Base-by-base conservation (phyloP, 2,888 invertebrate genomes). In the Hirtodrosophila alboralis region DNA sequence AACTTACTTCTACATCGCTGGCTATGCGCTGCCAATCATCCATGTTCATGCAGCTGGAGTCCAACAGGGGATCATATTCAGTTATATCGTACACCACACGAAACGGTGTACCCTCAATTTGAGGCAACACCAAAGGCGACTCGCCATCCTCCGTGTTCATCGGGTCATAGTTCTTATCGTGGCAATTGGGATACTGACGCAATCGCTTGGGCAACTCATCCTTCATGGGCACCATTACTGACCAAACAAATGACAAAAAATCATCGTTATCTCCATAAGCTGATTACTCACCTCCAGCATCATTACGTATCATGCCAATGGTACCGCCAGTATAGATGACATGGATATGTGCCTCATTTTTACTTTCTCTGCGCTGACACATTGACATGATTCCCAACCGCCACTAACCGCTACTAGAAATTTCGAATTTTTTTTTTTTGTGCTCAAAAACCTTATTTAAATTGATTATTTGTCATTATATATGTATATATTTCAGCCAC, bases 251-350 rank as follows among this genome's bases (percentile, higher is more conserved):
- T 5, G 9, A 3, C 6, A 16, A 7, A 1, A 4, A 36, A 8
- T 26, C 16, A 4, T 4, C 0, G 1, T 8, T 12, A 7, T 8
- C 4, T 3, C 7, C 26, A 7, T 10, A 14, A 48, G 26, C 1
- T 14, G 13, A 10, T 4, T 14, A 89, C 92, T 92, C 91, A 96
- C 97, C 95, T 90, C 96, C 95, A 53, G 93, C 91, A 9, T 92
- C 91, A 86, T 96, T 95, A 69, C 94, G 93, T 68, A 95, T 92
- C 98, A 98, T 98, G 30, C 98, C 98, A 86, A 98, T 98, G 0
- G 98, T 98, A 0, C 98, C 98, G 0, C 98, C 98, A 0, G 97
- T 97, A 88, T 97, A 98, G 26, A 98, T 91, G 21, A 98, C 98
- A 63, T 97, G 91, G 0, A 98, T 96, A 44, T 92, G 92, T 7